Evolutionary conservation across 2,113 vertebrate species (phyloP).

Genomic region (Pristiophorus japonicus): DNA sequence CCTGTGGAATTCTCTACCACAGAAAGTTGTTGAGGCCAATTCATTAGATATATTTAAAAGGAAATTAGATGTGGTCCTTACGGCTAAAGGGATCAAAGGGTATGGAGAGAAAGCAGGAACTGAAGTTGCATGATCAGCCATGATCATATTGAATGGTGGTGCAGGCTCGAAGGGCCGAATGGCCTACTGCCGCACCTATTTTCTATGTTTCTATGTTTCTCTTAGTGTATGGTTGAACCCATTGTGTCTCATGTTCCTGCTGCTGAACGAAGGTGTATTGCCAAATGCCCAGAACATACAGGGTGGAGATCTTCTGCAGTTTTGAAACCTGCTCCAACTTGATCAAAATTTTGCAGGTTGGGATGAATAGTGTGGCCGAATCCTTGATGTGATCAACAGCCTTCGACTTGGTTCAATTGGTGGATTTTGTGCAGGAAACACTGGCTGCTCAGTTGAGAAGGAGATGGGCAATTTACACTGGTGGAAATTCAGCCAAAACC

Average conservation of each 20-base stretch:
- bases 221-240: not conserved
- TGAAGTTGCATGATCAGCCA: too few relatives aligned
- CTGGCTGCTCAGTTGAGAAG: not conserved
- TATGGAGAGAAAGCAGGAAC: too few relatives aligned
- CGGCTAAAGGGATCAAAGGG: too few relatives aligned
- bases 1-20: too few relatives aligned
- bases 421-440: not conserved
- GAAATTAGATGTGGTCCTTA: too few relatives aligned
- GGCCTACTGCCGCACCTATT: too few relatives aligned
- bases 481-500: not conserved
- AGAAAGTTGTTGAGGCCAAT: too few relatives aligned
- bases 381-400: not conserved
- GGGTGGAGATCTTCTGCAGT: not conserved
- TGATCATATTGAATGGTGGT: too few relatives aligned
- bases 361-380: not conserved
- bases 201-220: too few relatives aligned
- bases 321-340: not conserved
- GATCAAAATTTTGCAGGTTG: not conserved
- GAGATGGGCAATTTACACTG: not conserved
- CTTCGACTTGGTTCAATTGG: not conserved
- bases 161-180: too few relatives aligned
- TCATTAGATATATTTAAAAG: too few relatives aligned
- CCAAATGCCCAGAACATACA: not conserved
- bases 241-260: not conserved
- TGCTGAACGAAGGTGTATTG: not conserved